Evolutionary conservation across 1,140 invertebrate genomes (phyloP), one percentile per base, ranked within the genome.

Genomic region (Oncopeltus fasciatus): DNA sequence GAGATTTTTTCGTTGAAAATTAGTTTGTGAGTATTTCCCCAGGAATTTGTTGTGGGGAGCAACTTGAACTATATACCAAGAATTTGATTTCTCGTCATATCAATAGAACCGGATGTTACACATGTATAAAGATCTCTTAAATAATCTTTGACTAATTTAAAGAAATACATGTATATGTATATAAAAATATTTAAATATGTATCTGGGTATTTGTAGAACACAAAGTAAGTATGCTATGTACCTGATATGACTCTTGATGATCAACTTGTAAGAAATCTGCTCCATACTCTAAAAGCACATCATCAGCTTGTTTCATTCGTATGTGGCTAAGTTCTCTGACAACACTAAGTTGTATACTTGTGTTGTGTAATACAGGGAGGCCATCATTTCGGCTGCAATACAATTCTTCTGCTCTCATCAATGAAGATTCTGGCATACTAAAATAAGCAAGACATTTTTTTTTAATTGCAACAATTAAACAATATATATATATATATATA

Each of bases 361-460:
- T 95, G 73, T 95, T 83, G 72, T 92, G 87, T 26, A 90, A 70
- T 68, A 90, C 86, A 1, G 87, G 85, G 67, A 79, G 80, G 0
- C 83, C 82, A 28, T 76, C 80, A 33, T 78, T 74, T 64, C 80
- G 76, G 69, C 84, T 86, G 65, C 77, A 79, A 69, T 88, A 89
- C 44, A 88, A 73, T 43, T 84, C 77, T 61, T 84, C 80, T 33
- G 81, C 79, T 60, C 49, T 53, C 20, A 53, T 26, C 24, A 53
- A 53, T 16, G 18, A 24, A 1, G 49, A 53, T 26, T 53, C 49
- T 24, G 49, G 26, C 26, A 53, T 9, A 53, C 49, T 61, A 57
- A 1, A 61, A 56, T 53, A 29, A 28, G 24, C 12, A 49, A 58
- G n/a, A n/a, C n/a, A n/a, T n/a, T n/a, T n/a, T n/a, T n/a, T n/a